Base-by-base conservation (phyloP, 2,888 invertebrate genomes). In the Lepidocyrtinus sp. region DNA sequence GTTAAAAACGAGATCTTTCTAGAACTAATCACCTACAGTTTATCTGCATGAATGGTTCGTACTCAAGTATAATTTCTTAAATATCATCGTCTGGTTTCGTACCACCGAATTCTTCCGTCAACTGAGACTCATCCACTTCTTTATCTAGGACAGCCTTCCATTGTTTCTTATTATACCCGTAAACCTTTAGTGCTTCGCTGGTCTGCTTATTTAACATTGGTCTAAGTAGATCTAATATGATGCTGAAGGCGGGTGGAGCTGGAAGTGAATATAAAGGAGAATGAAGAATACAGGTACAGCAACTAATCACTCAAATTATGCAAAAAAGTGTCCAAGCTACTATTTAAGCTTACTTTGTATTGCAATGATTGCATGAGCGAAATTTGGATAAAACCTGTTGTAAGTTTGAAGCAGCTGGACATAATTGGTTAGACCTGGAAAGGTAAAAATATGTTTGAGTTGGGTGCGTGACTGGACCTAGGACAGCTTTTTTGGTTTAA, bases 91-190 rank as follows among this genome's bases (percentile, higher is more conserved):
- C 75, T 17, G 71, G 67, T 50, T 27, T 71, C 19, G 71, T 68
- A 9, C 81, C 81, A 45, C 81, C 81, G 25, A 71, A 81, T 59
- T 81, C 81, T 15, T 27, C 21, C 1, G 81, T 22, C 1, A 75
- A 17, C 15, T 67, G 67, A 15, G 68, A 27, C 19, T 67, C 71
- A 36, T 24, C 27, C 9, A 81, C 45, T 46, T 75, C 75, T 5
- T 26, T 67, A 17, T 67, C 65, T 5, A 81, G 25, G 1, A 46
- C 27, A 5, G 71, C 25, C n/a, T 72, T 75, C 81, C 81, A 81
- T 21, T 61, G 59, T 17, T 62, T 71, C 24, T 67, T 21, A 24
- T 77, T 67, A 46, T 77, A 67, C 0, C 72, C 67, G 46, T 9
- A 72, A 0, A 77, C 21, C 69, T 27, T 59, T 19, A 77, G 19